Evolutionary conservation across 2,113 vertebrate genomes (phyloP).

Genomic region (Ictalurus furcatus): DNA sequence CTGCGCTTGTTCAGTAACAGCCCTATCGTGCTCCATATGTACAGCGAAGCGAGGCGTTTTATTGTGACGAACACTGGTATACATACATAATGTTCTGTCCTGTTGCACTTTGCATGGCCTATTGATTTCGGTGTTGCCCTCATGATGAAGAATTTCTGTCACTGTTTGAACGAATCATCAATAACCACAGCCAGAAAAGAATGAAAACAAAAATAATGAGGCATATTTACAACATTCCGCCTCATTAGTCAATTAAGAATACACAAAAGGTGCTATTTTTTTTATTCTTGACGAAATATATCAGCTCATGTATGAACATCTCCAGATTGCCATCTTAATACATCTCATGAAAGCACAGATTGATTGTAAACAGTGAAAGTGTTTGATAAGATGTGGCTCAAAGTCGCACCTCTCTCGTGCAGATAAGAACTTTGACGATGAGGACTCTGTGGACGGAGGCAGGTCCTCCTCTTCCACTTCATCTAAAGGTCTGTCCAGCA

Average conservation of each 20-base stretch:
- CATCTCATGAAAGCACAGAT: neutral
- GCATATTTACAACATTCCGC: neutral
- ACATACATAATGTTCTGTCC: neutral
- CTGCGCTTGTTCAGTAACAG: neutral
- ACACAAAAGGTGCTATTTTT: neutral
- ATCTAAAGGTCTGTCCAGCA: constrained; percentile 83
- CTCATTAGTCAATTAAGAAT: neutral
- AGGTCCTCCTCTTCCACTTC: constrained; percentile 96
- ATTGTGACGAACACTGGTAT: neutral
- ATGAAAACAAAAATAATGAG: neutral
- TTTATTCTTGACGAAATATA: neutral
- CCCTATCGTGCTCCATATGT: neutral
- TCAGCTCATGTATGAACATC: neutral
- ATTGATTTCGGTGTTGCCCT: neutral
- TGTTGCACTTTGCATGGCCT: constrained; percentile 14
- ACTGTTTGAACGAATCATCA: neutral
- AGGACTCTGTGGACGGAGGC: constrained; percentile 96
- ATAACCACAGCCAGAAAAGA: neutral
- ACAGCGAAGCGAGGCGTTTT: neutral
- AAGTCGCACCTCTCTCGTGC: constrained; percentile 35
- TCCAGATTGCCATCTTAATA: neutral
- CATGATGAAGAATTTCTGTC: neutral
- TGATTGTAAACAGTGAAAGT: neutral
- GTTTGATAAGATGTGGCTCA: neutral
- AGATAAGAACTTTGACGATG: constrained; percentile 99